phyloP scores from a whole-genome alignment of 2,797 vertebrate species.

The Pangasius macronema region DNA sequence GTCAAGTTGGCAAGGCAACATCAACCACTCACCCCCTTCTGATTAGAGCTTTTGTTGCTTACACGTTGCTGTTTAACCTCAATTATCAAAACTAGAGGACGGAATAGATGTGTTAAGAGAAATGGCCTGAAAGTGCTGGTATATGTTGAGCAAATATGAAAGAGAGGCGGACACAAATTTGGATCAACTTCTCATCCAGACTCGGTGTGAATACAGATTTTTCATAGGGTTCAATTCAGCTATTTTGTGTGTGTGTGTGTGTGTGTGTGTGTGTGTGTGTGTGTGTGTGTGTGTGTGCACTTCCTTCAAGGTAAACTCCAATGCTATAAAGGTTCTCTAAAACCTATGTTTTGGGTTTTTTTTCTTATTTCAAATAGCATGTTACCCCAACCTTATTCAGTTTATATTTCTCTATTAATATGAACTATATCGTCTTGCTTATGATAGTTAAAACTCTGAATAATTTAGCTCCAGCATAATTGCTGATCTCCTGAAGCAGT shows the following conservation, averaged over 20 bases:
- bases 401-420: background rate
- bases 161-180: background rate
- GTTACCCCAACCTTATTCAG: background rate
- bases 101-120: constrained; percentile 8
- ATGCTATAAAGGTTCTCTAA: background rate
- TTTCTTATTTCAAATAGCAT: background rate
- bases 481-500: background rate
- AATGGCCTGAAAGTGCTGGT: background rate
- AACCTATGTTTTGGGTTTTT: background rate
- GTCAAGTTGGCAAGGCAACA: constrained; percentile 13
- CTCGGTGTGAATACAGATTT: background rate
- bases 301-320: background rate
- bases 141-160: background rate
- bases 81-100: constrained; percentile 16
- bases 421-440: background rate
- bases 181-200: background rate
- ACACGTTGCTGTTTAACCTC: background rate
- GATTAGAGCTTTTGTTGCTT: constrained; percentile 19
- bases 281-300: background rate
- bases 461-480: background rate
- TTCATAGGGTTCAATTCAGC: background rate
- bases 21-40: background rate
- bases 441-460: background rate
- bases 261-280: background rate
- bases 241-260: background rate